These are phyloP conservation scores for Heteractis magnifica DNA, from an alignment of 92 coral and sea anemone species.

Conservation along the genomic window DNA sequence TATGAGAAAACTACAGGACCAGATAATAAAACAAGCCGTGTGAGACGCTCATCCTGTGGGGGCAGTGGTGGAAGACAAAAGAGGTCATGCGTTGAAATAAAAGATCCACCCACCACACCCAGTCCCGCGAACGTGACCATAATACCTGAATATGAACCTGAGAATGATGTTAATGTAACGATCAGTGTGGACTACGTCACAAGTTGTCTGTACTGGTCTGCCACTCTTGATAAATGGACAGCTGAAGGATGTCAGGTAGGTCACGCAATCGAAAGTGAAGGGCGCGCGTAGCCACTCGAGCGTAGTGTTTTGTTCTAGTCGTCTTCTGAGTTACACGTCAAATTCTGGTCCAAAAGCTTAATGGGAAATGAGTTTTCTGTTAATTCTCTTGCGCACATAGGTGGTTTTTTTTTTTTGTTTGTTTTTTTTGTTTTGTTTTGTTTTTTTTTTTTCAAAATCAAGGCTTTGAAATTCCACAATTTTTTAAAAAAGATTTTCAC, in stretches of 20 bases:
- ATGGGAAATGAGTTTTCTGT: too few species aligned
- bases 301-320: too few species aligned
- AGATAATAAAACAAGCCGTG: neutral
- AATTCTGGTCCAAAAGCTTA: too few species aligned
- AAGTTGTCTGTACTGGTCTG: slow-evolving; percentile 79
- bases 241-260: slow-evolving; percentile 74
- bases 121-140: slow-evolving; percentile 56
- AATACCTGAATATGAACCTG: slow-evolving; percentile 55
- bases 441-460: too few species aligned
- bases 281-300: too few species aligned
- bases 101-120: slow-evolving; percentile 79
- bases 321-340: too few species aligned
- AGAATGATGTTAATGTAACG: slow-evolving; percentile 55
- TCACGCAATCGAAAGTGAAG: neutral
- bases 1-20: neutral
- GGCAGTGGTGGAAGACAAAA: slow-evolving; percentile 53
- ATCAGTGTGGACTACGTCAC: slow-evolving; percentile 49
- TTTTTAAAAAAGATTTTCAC: too few species aligned
- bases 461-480: too few species aligned
- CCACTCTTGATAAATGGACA: slow-evolving; percentile 58
- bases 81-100: slow-evolving; percentile 73
- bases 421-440: too few species aligned
- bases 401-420: too few species aligned
- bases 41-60: slow-evolving; percentile 47
- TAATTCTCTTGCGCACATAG: too few species aligned